Percentiles rank a stretch among this genome's conserved stretches.
Conservation (phyloP, 2,797 vertebrate species). For the Molothrus ater region DNA sequence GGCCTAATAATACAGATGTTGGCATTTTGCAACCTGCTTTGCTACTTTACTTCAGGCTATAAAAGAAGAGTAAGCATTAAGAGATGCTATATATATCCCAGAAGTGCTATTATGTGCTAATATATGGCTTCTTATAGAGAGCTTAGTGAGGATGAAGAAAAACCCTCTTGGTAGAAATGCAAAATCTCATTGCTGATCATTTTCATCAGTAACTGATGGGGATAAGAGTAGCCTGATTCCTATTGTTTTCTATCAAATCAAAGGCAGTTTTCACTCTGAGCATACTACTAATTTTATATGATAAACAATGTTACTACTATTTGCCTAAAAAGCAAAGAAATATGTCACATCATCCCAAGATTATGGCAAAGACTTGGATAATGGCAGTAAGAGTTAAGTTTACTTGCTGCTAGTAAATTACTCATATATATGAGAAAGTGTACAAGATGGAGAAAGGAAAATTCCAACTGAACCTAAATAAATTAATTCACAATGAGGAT, state of each 20-base stretch:
- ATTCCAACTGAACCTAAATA: background rate
- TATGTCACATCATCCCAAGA: background rate
- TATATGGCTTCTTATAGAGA: background rate
- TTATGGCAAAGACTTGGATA: background rate
- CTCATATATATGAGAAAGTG: background rate
- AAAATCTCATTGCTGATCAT: background rate
- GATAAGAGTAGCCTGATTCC: background rate
- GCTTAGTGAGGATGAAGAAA: background rate
- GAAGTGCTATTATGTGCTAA: background rate
- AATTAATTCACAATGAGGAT: background rate
- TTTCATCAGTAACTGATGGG: background rate
- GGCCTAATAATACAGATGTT: conserved; percentile 13
- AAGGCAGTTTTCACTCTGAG: background rate
- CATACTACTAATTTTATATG: background rate
- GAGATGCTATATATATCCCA: background rate
- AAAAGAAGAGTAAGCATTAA: background rate
- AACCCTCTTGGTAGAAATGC: background rate
- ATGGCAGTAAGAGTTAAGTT: background rate
- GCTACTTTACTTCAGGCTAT: background rate
- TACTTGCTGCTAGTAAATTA: background rate
- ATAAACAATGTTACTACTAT: background rate
- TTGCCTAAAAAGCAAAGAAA: background rate
- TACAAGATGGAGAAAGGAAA: background rate
- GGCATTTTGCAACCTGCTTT: conserved; percentile 23
- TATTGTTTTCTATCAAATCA: background rate